Evolutionary conservation across 2,113 vertebrate genomes (phyloP).

Genomic region (Hemiscyllium ocellatum): DNA sequence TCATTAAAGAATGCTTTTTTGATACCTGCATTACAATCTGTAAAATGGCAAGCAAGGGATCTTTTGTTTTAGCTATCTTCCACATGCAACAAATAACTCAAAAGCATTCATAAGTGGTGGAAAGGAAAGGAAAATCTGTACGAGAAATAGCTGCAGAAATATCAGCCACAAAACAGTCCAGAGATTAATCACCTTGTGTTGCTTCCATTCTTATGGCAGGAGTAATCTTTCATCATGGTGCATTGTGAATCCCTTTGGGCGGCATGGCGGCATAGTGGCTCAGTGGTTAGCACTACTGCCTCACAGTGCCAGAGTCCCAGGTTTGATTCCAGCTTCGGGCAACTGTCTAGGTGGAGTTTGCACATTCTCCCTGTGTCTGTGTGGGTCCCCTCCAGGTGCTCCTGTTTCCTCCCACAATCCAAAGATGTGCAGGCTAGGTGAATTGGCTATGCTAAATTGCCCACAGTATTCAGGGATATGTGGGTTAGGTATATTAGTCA

Average conservation of each 20-base stretch:
- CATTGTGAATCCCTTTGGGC: background rate
- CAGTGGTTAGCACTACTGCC: too few species aligned
- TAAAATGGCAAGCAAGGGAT: background rate
- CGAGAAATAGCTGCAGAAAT: background rate
- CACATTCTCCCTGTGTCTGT: too few species aligned
- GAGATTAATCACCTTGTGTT: background rate
- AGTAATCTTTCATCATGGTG: background rate
- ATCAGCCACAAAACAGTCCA: background rate
- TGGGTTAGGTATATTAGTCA: too few species aligned
- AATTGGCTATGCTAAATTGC: too few species aligned
- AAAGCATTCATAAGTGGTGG: background rate
- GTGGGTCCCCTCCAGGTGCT: too few species aligned
- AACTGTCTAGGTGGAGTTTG: too few species aligned
- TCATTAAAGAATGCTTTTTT: background rate
- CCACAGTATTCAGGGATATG: too few species aligned
- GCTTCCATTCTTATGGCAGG: background rate
- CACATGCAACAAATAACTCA: background rate
- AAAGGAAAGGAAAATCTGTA: background rate
- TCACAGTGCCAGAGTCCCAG: too few species aligned
- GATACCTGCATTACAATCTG: background rate
- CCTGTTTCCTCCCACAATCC: too few species aligned
- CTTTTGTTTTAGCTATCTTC: background rate
- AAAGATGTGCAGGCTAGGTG: too few species aligned
- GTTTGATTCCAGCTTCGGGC: too few species aligned
- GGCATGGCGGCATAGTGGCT: too few species aligned